phyloP scores from a whole-genome alignment of 2,888 invertebrate genomes.

The Eilema caniola region DNA sequence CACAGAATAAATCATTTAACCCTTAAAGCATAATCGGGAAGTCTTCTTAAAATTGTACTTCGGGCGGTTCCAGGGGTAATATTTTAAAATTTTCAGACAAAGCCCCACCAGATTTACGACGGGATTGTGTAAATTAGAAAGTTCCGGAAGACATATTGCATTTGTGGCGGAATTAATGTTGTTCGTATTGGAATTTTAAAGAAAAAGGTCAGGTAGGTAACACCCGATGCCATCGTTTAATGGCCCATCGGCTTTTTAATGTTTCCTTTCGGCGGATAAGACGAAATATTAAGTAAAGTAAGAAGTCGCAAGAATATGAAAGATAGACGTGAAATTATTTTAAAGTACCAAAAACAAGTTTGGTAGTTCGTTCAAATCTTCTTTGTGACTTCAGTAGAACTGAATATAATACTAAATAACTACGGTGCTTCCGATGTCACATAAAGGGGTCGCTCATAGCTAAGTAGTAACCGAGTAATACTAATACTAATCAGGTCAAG shows the following conservation, averaged over 20 bases:
- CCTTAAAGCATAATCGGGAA: conserved; percentile 62
- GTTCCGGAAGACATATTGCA: conserved; percentile 73
- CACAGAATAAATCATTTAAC: conserved; percentile 68
- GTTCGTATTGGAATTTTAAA: conserved; percentile 41
- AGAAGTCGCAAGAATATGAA: not conserved
- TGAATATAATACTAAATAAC: no score
- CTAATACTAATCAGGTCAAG: no score
- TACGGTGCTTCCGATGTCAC: no score
- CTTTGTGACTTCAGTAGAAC: no score
- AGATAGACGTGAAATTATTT: no score
- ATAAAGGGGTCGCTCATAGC: no score
- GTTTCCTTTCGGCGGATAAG: not conserved
- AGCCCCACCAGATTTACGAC: conserved; percentile 73
- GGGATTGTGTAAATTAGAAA: conserved; percentile 79
- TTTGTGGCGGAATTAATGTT: conserved; percentile 61
- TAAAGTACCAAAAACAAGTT: no score
- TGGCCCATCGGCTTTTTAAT: not conserved
- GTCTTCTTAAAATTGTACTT: conserved; percentile 55
- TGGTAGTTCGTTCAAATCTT: no score
- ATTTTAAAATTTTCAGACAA: conserved; percentile 76
- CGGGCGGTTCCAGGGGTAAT: conserved; percentile 60
- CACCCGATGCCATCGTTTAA: not conserved
- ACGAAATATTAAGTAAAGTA: not conserved
- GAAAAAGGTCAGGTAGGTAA: conserved; percentile 10
- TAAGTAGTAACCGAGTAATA: no score